Evolutionary conservation across 2,797 vertebrate genomes (phyloP).

Genomic region (Propithecus perrieri): DNA sequence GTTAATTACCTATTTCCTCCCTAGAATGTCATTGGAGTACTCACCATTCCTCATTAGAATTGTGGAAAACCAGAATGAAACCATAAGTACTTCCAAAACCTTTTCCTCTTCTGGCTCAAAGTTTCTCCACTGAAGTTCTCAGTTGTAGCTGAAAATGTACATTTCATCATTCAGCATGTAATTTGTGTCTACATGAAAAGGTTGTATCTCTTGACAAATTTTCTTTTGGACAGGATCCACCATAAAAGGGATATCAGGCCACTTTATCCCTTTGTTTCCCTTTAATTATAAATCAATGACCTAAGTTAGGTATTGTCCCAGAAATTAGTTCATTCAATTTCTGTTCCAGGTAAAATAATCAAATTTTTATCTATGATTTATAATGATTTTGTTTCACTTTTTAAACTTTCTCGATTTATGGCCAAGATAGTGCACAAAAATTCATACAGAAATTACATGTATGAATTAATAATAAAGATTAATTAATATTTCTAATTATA

Average conservation of each 20-base stretch:
- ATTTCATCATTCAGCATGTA: conserved; percentile 7
- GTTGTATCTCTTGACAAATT: neutral
- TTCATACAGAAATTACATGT: neutral
- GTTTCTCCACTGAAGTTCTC: neutral
- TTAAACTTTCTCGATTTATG: neutral
- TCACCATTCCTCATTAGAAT: neutral
- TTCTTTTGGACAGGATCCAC: neutral
- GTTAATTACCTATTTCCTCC: conserved; percentile 6
- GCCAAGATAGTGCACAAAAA: neutral
- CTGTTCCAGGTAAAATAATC: neutral
- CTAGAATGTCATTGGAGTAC: neutral
- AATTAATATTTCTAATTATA: conserved; percentile 3
- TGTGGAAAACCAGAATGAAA: conserved; percentile 3
- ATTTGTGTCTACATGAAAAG: neutral
- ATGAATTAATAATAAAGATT: neutral
- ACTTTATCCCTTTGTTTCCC: neutral
- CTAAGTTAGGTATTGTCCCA: neutral
- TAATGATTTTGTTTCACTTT: neutral
- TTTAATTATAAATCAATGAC: neutral
- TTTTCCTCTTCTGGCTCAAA: neutral
- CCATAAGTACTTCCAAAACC: neutral
- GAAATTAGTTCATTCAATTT: conserved; percentile 10
- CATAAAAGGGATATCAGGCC: neutral
- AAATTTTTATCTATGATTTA: neutral
- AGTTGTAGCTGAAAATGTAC: conserved; percentile 10